Conservation (phyloP, 2,113 vertebrate species). For the Mustelus asterias region DNA sequence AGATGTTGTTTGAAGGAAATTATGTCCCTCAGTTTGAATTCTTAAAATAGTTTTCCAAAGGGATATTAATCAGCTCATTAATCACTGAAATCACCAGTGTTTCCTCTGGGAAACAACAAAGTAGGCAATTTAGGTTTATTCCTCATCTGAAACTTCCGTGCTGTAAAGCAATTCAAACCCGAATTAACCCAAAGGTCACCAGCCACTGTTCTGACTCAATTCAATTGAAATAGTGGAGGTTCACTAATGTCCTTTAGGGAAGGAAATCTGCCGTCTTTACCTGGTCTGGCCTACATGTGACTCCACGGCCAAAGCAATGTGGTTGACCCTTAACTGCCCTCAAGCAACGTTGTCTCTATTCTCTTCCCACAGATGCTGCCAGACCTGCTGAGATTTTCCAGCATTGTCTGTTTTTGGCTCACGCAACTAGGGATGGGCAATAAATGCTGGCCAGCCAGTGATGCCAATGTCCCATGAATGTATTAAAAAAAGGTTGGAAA, state of each 20-base stretch:
- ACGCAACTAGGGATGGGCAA: too few relatives aligned
- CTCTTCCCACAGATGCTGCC: too few relatives aligned
- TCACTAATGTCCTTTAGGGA: too few relatives aligned
- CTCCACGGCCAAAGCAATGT: too few relatives aligned
- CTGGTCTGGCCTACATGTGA: too few relatives aligned
- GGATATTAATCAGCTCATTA: not conserved
- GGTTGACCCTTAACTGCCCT: too few relatives aligned
- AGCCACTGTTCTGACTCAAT: not conserved
- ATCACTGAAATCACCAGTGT: not conserved
- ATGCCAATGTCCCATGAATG: too few relatives aligned
- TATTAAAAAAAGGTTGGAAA: not conserved
- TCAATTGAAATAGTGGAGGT: not conserved
- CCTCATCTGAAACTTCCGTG: not conserved
- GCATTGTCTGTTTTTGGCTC: too few relatives aligned
- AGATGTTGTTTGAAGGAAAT: conserved; percentile 21
- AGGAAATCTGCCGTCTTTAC: too few relatives aligned
- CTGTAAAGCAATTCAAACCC: not conserved
- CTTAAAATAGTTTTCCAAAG: not conserved
- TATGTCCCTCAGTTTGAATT: not conserved
- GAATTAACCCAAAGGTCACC: not conserved
- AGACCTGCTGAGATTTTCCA: too few relatives aligned
- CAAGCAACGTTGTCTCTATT: too few relatives aligned
- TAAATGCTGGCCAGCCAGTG: too few relatives aligned
- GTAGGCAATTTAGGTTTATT: not conserved
- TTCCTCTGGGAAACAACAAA: not conserved